Percentiles rank a stretch among this genome's conserved stretches.
Evolutionary conservation across 2,113 vertebrate species (phyloP).

Genomic region (Ictalurus punctatus): DNA sequence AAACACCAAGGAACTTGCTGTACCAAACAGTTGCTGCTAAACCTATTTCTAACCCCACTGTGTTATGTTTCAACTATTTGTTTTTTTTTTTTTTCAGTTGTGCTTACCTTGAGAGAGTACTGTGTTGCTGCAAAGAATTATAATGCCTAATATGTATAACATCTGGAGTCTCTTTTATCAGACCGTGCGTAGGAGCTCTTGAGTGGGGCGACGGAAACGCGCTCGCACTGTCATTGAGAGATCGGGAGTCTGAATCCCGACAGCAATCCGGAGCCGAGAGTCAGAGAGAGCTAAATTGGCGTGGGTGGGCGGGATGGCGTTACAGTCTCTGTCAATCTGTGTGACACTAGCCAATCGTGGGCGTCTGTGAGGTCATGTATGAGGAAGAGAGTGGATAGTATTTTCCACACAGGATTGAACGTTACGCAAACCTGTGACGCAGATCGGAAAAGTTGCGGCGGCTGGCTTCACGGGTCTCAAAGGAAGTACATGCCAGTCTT

Average conservation of each 20-base stretch:
- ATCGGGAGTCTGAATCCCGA: background rate
- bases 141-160: slow-evolving; percentile 3
- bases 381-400: background rate
- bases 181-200: background rate
- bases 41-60: slow-evolving; percentile 46
- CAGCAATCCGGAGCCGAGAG: background rate
- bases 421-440: background rate
- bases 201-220: background rate
- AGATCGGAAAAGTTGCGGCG: background rate
- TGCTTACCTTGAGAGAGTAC: slow-evolving; percentile 18
- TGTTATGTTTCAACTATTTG: slow-evolving; percentile 33
- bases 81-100: slow-evolving; percentile 9
- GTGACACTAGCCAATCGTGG: background rate
- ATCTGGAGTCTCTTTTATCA: slow-evolving; percentile 22
- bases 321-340: background rate
- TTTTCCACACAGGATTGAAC: background rate
- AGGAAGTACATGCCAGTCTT: background rate
- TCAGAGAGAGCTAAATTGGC: background rate
- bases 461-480: background rate
- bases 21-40: slow-evolving; percentile 59
- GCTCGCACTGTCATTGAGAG: background rate
- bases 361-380: no score
- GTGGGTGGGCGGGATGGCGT: background rate
- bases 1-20: slow-evolving; percentile 54
- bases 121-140: slow-evolving; percentile 2